phyloP scores from a whole-genome alignment of 2,113 vertebrate genomes.

The Otocyon megalotis region DNA sequence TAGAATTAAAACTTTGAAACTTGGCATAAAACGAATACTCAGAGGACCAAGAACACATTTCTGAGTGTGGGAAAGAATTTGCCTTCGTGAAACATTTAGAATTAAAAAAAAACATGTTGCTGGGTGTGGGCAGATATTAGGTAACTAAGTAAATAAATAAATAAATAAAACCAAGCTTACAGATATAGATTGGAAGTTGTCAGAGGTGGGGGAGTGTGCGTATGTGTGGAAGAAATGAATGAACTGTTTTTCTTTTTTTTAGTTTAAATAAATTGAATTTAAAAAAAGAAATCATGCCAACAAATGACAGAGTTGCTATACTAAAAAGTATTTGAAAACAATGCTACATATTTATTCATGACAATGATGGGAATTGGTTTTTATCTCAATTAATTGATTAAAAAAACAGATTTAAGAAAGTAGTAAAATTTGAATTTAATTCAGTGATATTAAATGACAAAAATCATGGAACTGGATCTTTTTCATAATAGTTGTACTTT shows the following conservation, averaged over 20 bases:
- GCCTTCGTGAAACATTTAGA: conserved; percentile 77
- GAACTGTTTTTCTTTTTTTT: not conserved
- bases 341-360: conserved; percentile 46
- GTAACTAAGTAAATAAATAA: not conserved
- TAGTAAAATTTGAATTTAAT: conserved; percentile 52
- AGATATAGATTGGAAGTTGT: not conserved
- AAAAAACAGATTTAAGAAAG: conserved; percentile 53
- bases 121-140: conserved; percentile 55
- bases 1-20: conserved; percentile 70
- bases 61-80: conserved; percentile 76
- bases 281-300: conserved; percentile 44
- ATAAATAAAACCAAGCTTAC: not conserved
- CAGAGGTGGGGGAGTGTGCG: not conserved
- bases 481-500: conserved; percentile 60
- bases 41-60: conserved; percentile 59
- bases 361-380: not conserved
- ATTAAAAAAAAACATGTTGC: conserved; percentile 40
- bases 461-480: not conserved
- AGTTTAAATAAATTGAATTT: not conserved
- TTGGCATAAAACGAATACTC: conserved; percentile 40
- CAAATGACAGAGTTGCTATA: conserved; percentile 2
- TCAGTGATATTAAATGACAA: conserved; percentile 52
- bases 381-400: conserved; percentile 50
- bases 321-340: conserved; percentile 13
- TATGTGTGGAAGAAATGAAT: not conserved